These are phyloP conservation scores for Rhinolophus sinicus DNA, from an alignment of 2,113 vertebrate species.

Conservation along the genomic window DNA sequence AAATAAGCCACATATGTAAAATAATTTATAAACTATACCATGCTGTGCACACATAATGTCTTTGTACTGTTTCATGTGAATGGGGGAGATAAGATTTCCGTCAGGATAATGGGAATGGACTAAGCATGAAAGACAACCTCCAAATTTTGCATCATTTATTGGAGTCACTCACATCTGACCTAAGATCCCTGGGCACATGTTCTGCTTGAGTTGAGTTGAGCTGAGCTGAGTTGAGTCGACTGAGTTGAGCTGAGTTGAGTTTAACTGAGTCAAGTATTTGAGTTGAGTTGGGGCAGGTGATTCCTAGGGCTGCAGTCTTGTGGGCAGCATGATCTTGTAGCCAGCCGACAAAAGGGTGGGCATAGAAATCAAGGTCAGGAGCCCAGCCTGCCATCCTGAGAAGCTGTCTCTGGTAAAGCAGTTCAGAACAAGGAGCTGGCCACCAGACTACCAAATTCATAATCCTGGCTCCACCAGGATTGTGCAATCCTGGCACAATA, in stretches of 20 bases:
- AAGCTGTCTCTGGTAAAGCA: background rate
- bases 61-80: background rate
- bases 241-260: fast-evolving
- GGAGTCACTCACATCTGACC: background rate
- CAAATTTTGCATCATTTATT: background rate
- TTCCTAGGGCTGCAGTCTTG: background rate
- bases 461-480: background rate
- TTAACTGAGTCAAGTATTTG: background rate
- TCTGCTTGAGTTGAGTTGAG: background rate
- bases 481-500: too few relatives aligned
- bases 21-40: background rate
- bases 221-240: background rate
- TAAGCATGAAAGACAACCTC: background rate
- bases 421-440: background rate
- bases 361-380: background rate
- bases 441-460: background rate
- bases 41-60: background rate
- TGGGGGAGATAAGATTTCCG: background rate
- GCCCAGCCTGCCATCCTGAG: background rate
- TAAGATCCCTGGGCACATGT: background rate
- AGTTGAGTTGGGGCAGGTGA: background rate
- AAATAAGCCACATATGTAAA: background rate
- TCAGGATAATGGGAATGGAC: background rate
- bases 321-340: background rate
- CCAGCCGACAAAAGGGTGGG: background rate